Base-by-base conservation (phyloP, 2,113 vertebrate species). In the Steatornis caripensis region DNA sequence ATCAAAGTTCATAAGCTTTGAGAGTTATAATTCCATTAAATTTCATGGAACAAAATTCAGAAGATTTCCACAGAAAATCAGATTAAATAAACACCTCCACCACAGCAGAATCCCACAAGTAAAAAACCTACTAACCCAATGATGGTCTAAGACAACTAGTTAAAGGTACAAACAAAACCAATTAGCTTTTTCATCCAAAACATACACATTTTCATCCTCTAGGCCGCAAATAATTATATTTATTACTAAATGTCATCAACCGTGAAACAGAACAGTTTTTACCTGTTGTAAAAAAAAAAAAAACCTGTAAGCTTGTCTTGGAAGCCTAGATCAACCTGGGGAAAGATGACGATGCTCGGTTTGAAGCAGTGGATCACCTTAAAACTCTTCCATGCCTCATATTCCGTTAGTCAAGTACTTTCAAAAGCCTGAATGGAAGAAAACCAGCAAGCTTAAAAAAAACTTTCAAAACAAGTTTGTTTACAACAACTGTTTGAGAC, bases 351-450 rank as follows among this genome's bases (percentile, higher is more conserved):
- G 61, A 61, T 74, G 95, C 84, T 92, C 88, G 84, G 79, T 83
- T 60, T 80, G 80, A 89, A 92, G 89, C 88, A 94, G 84, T 43
- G 51, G 78, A 72, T 97, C 94, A 96, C 95, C 97, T 98, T 65
- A 97, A 88, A 95, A 96, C 32, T 85, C 94, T 97, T 95, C 97
- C 97, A 98, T 98, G 97, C 96, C 94, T 96, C 97, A 95, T 92
- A 89, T 79, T 91, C 91, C 89, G 79, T 66, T 69, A 78, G 78
- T 97, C 85, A 96, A 68, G 70, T 78, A 72, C 76, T 93, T 91
- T 23, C 72, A 90, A 89, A 97, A 92, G 85, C 95, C 98, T 98
- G 83, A 48, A 94, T 18, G 21, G 37, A 92, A 57, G 46, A 93
- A 93, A 93, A 86, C 0, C 90, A 96, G 53, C 65, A 90, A 89